Evolutionary conservation across 2,113 vertebrate genomes (phyloP), one percentile per base, ranked within the genome.

Genomic region (Eulacestoma nigropectus): DNA sequence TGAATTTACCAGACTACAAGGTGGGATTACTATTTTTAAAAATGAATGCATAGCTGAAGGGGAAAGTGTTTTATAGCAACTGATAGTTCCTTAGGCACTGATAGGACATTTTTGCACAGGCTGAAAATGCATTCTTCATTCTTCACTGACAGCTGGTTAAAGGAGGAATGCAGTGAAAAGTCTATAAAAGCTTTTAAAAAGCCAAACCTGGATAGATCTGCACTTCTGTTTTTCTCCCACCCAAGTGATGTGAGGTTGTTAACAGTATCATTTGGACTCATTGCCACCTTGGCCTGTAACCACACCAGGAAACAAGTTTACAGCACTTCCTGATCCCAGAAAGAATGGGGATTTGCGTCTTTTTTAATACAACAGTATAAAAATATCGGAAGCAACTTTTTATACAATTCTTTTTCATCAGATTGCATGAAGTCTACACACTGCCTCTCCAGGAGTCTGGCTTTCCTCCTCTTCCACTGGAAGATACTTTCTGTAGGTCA

Each of bases 141-240:
- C 84, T 94, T 95, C 87, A n/a, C 62, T 97, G 97, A 97, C 97
- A 98, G 97, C 85, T 78, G 82, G 94, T 59, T 77, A 75, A 59
- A 83, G n/a, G 52, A 97, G 93, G 96, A 97, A 98, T 94, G 95
- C 63, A 65, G 18, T 63, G 33, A 84, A 86, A 79, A 63, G 70
- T 90, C 95, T 88, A 79, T 74, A 78, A 93, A 92, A 85, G 84
- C 81, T 85, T 93, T 6, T 42, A 73, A 89, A 87, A 92, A 18
- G 15, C 30, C 53, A 64, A 46, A 53, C 27, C 87, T 52, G 75
- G 74, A 64, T 22, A 80, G 7, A 64, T 90, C 87, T 95, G 23
- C 37, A 60, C 78, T 87, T 80, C 83, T 78, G 47, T 26, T 84
- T 79, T 56, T 19, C 76, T 85, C 55, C 67, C 17, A 23, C 56